These are phyloP conservation scores for Leucophenga varia DNA, from an alignment of 1,140 invertebrate genomes.

Conservation along the genomic window DNA sequence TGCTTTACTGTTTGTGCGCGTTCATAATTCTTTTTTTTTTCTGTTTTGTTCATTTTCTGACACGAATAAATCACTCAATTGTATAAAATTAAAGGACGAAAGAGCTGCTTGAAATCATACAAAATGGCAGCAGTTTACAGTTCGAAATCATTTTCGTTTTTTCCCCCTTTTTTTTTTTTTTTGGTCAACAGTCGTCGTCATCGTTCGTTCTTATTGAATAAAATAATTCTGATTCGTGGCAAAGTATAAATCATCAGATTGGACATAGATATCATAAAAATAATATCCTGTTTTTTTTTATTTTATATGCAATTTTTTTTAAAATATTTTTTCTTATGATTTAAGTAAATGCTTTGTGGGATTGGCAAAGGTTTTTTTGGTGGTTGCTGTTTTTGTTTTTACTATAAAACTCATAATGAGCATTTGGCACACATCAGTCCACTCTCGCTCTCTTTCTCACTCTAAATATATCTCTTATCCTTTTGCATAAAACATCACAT, in stretches of 20 bases:
- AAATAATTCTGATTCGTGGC: constrained; percentile 54
- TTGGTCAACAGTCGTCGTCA: constrained; percentile 14
- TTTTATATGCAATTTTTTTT: constrained; percentile 12
- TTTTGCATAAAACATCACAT: too few species aligned
- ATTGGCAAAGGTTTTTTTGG: too few species aligned
- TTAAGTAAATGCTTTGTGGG: too few species aligned
- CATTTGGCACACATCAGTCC: constrained; percentile 21
- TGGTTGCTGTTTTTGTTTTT: constrained; percentile 23
- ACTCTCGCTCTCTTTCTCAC: too few species aligned
- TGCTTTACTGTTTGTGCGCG: too few species aligned
- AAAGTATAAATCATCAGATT: constrained; percentile 55
- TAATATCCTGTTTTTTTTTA: constrained; percentile 39
- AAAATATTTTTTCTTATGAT: too few species aligned
- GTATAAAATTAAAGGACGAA: constrained; percentile 51
- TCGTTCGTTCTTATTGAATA: constrained; percentile 30
- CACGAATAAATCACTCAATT: constrained; percentile 56
- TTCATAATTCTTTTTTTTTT: constrained; percentile 56
- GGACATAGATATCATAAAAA: constrained; percentile 56
- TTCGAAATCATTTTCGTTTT: constrained; percentile 16
- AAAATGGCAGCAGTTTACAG: constrained; percentile 39
- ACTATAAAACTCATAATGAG: constrained; percentile 17
- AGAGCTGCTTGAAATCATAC: constrained; percentile 15
- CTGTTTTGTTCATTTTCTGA: too few species aligned
- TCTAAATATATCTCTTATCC: too few species aligned
- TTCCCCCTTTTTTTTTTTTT: constrained; percentile 18